Evolutionary conservation across 2,797 vertebrate species (phyloP).

Genomic region (Trachurus trachurus): DNA sequence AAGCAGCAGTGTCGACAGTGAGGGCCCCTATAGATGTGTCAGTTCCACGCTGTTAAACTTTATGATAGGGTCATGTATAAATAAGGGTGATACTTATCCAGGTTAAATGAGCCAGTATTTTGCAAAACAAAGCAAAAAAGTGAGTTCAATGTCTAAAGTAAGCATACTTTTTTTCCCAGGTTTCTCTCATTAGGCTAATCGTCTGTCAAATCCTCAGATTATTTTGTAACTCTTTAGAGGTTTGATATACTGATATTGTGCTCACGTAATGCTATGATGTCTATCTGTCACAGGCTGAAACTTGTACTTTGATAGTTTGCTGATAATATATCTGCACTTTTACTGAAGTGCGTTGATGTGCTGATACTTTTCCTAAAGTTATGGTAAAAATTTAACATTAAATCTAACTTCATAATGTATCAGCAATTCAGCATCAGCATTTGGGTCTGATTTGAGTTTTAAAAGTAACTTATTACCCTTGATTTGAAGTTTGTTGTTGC

Average conservation of each 20-base stretch:
- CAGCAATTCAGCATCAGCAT: not conserved
- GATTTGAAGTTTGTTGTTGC: not conserved
- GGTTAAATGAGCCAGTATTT: not conserved
- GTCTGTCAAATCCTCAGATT: not conserved
- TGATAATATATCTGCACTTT: not conserved
- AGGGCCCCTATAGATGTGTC: not conserved
- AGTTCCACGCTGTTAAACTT: not conserved
- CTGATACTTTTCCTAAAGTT: too few species aligned
- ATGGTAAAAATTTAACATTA: not conserved
- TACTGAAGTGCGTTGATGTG: too few species aligned
- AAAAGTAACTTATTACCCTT: not conserved
- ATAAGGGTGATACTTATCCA: too few species aligned
- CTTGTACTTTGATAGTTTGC: not conserved
- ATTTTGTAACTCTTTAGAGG: not conserved
- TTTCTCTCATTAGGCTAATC: not conserved
- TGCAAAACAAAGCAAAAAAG: not conserved
- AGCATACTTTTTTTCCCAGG: not conserved
- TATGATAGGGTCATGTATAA: too few species aligned
- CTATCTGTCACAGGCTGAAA: not conserved
- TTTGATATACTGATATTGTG: too few species aligned
- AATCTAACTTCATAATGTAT: not conserved
- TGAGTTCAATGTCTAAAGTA: not conserved
- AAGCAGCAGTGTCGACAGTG: not conserved
- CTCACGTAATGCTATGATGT: too few species aligned
- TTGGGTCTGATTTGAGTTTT: not conserved